Evolutionary conservation across 2,888 invertebrate genomes (phyloP), one percentile per base, ranked within the genome.

Genomic region (Sthenelais limicola): DNA sequence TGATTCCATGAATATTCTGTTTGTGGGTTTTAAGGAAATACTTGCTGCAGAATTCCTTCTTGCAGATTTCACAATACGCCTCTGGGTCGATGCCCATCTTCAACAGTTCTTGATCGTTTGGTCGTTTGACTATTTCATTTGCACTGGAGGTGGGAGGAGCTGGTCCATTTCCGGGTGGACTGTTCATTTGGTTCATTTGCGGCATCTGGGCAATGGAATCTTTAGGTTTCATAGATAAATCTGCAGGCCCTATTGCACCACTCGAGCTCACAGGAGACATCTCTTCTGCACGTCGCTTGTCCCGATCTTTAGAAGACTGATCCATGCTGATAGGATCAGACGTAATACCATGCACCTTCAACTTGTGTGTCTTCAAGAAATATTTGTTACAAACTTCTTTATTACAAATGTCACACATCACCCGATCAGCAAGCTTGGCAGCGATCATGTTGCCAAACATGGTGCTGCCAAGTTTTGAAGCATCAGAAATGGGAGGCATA

Each of bases 351-450:
- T 90, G 99, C 95, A 99, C 98, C 86, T 97, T 93, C 86, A 97
- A 94, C 96, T 98, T 98, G 90, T 99, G 99, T 0, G 98, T 98
- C 88, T 98, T 96, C 94, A 99, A 95, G 89, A 99, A 99, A 88
- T 99, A 99, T 89, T 99, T 99, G 90, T 99, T 99, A 90, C 98
- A 99, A 81, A 99, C 90, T 89, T 98, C 97, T 89, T 98, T 98
- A 90, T 98, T 97, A 89, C 98, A 98, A 78, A 98, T 96, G 87
- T 97, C 97, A 87, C 98, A 98, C 21, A 82, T 82, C 21, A 86
- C 86, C 26, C 87, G 81, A 73, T 88, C 87, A 28, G 87, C 87
- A 52, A 87, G 79, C 77, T 87, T 87, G 26, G 87, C 86, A 24
- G 86, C 85, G n/a, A 85, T 83, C 85, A 86, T 86, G 77, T 83